A percentile compares a stretch with the other conserved stretches of the same genome.
Conservation (phyloP, 64 coral and sea anemone genomes). For the Exaiptasia diaphana region DNA sequence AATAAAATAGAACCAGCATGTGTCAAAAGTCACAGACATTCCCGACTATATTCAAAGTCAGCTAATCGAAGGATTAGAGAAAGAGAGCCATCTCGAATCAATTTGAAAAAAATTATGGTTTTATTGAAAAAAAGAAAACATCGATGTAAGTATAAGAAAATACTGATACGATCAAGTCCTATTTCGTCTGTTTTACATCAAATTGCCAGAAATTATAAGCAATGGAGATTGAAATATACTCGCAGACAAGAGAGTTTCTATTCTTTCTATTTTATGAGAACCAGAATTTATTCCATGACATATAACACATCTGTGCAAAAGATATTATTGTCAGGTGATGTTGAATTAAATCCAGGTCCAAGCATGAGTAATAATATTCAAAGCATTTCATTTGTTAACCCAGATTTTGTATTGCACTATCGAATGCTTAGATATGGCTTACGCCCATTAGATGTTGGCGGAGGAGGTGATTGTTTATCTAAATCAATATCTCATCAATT, state of each 20-base stretch:
- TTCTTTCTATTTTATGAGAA: constrained; percentile 25
- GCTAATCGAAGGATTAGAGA: constrained; percentile 33
- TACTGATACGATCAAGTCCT: constrained; percentile 34
- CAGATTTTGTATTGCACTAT: constrained; percentile 49
- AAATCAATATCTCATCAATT: constrained; percentile 59
- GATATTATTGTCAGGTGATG: constrained; percentile 19
- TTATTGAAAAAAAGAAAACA: constrained; percentile 47
- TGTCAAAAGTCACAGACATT: constrained; percentile 30
- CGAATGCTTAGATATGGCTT: constrained; percentile 56
- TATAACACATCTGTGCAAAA: constrained; percentile 17
- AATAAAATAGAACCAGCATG: too few relatives aligned
- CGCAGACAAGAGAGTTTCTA: constrained; percentile 59
- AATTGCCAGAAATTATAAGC: constrained; percentile 59
- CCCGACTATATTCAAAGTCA: constrained; percentile 36
- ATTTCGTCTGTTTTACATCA: constrained; percentile 55
- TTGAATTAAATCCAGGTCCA: constrained; percentile 67
- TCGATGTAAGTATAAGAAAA: constrained; percentile 34
- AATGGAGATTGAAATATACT: constrained; percentile 33
- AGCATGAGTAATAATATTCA: not conserved
- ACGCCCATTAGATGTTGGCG: constrained; percentile 67
- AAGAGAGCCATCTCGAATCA: constrained; percentile 51
- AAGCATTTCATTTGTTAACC: not conserved
- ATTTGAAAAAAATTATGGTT: constrained; percentile 5
- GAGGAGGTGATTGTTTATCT: constrained; percentile 57
- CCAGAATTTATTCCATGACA: not conserved